Conservation (phyloP, 2,888 invertebrate genomes). For the Matsumyia berberina region DNA sequence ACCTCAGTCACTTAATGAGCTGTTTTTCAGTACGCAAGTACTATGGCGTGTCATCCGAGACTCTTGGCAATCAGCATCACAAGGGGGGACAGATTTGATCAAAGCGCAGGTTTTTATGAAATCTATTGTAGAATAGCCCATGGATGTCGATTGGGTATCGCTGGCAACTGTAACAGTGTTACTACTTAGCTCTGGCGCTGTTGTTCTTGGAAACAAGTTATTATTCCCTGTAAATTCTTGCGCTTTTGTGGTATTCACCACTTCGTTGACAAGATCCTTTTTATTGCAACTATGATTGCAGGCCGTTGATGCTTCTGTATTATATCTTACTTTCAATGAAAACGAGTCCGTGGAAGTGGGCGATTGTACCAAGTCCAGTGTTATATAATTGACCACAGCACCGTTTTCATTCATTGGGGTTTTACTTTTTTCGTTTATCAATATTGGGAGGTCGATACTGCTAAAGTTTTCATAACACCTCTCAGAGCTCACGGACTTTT, state of each 20-base stretch:
- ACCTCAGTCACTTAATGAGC: constrained; percentile 86
- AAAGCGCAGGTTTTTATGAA: constrained; percentile 96
- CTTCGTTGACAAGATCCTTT: constrained; percentile 48
- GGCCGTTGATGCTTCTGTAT: constrained; percentile 14
- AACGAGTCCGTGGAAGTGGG: constrained; percentile 79
- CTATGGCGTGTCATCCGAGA: constrained; percentile 93
- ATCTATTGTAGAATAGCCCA: constrained; percentile 96
- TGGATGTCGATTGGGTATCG: constrained; percentile 76
- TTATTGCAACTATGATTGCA: constrained; percentile 26
- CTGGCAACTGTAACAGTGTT: constrained; percentile 2
- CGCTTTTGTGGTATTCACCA: constrained; percentile 9
- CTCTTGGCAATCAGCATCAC: constrained; percentile 89
- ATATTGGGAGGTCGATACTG: constrained; percentile 79
- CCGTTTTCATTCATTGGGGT: constrained; percentile 54
- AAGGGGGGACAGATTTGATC: constrained; percentile 91
- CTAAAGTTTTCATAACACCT: constrained; percentile 82
- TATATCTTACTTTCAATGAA: constrained; percentile 65
- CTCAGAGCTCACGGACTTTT: constrained; percentile 76
- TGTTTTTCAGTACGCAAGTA: constrained; percentile 87
- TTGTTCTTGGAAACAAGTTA: constrained; percentile 17
- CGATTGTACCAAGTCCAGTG: constrained; percentile 83
- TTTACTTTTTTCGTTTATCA: constrained; percentile 65
- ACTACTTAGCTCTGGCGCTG: constrained; percentile 26
- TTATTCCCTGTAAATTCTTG: constrained; percentile 49
- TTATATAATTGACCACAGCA: constrained; percentile 82